These are phyloP conservation scores for Tachina grossa DNA, from an alignment of 2,888 invertebrate species.

Conservation along the genomic window DNA sequence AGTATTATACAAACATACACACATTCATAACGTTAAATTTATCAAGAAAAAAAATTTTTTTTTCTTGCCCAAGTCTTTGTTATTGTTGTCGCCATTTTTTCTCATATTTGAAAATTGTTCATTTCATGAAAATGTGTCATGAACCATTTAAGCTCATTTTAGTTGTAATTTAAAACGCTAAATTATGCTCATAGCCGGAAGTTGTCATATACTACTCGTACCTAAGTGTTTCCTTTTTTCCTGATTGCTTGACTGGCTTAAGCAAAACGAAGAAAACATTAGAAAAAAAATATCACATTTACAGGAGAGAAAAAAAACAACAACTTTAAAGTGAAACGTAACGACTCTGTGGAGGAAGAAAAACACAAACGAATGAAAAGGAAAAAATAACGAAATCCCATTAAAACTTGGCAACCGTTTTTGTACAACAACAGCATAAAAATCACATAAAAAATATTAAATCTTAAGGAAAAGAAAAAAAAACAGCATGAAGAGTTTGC, in stretches of 20 bases:
- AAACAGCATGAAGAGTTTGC: conserved; percentile 43
- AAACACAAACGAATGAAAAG: conserved; percentile 31
- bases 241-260: conserved; percentile 71
- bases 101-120: conserved; percentile 67
- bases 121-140: conserved; percentile 78
- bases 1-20: background rate
- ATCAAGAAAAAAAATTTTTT: conserved; percentile 6
- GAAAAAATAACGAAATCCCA: conserved; percentile 64
- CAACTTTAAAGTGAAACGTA: conserved; percentile 37
- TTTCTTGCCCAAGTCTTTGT: background rate
- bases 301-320: background rate
- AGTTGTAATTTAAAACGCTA: conserved; percentile 80
- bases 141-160: conserved; percentile 81
- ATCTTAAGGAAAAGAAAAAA: conserved; percentile 10
- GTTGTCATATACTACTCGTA: conserved; percentile 69
- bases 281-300: conserved; percentile 11
- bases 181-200: conserved; percentile 76
- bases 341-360: conserved; percentile 12
- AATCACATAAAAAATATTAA: conserved; percentile 57
- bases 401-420: conserved; percentile 70
- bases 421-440: conserved; percentile 45
- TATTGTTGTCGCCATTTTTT: conserved; percentile 6
- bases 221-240: conserved; percentile 71
- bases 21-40: conserved; percentile 23
- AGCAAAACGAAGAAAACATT: conserved; percentile 53